Base-by-base conservation (phyloP, 2,888 invertebrate species). In the Tetrapedia diversipes region DNA sequence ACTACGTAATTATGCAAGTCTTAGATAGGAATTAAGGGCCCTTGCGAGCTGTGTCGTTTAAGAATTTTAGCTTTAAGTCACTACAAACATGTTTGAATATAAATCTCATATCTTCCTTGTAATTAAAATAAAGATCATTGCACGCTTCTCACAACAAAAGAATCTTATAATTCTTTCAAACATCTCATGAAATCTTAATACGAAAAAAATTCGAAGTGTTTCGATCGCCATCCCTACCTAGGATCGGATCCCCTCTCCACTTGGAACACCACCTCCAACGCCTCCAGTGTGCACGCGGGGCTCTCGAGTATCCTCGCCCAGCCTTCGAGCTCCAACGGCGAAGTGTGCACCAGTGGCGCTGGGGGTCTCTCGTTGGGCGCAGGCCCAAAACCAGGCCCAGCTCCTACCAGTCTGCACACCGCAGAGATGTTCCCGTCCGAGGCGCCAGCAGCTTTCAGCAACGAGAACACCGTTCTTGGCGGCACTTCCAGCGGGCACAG, bases 381-480 rank as follows among this genome's bases (percentile, higher is more conserved):
- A 8, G 92, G 92, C 11, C 92, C 92, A 72, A 91, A 91, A 3
- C 90, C 90, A 32, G 92, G 91, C 43, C 92, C 92, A 4, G 92
- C 93, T 1, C 93, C 93, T 27, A 93, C 89, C 63, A 93, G 89
- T 79, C 93, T 90, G 83, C 93, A 93, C 37, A 93, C 92, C 14
- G 93, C 93, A 4, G 93, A 91, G 54, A 93, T 91, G 84, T 94
- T 94, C 8, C 92, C 92, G 69, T 93, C 93, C 16, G 92, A 92
- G 24, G 92, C 92, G 1, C 93, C 93, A 11, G 93, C 93, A n/a
- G 93, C 93, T 76, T 93, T 91, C 16, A 94, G 91, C 68, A 94
- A 86, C 3, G 92, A 92, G 85, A 94, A 93, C 4, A 94, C 92
- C 47, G 93, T 92, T 77, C 93, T 91, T 1, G 93, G 92, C 19